phyloP scores from a whole-genome alignment of 1,140 invertebrate genomes.

The Sminthurides bifidus region DNA sequence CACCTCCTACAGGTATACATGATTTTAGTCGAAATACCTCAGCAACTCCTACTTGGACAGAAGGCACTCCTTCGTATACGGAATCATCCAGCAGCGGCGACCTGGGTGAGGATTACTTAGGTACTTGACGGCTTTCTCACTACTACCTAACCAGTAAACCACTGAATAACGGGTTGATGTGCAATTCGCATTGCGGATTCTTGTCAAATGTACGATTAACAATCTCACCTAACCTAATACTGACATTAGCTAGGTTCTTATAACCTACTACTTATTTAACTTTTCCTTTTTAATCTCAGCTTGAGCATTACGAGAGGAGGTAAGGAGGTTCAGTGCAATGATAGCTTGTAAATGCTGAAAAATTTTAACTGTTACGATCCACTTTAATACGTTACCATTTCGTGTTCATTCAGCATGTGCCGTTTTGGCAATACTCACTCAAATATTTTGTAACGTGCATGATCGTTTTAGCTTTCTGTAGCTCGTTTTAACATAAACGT shows the following conservation, averaged over 20 bases:
- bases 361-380: no score
- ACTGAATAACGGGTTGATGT: background rate
- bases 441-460: no score
- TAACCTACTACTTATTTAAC: no score
- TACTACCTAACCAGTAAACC: no score
- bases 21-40: slow-evolving; percentile 42
- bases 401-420: no score
- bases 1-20: slow-evolving; percentile 75
- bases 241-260: background rate
- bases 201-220: background rate
- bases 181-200: background rate
- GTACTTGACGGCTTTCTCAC: background rate
- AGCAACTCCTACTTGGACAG: slow-evolving; percentile 91
- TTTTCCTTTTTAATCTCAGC: no score
- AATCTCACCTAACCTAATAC: background rate
- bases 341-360: no score
- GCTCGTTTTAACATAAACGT: background rate
- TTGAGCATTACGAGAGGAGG: no score
- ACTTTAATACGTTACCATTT: no score
- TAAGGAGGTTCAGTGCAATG: no score
- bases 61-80: slow-evolving; percentile 92
- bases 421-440: no score
- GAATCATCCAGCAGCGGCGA: slow-evolving; percentile 89
- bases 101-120: slow-evolving; percentile 46
- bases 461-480: no score